These are phyloP conservation scores for Drosophila biarmipes DNA, from an alignment of 1,140 invertebrate species.

Conservation along the genomic window DNA sequence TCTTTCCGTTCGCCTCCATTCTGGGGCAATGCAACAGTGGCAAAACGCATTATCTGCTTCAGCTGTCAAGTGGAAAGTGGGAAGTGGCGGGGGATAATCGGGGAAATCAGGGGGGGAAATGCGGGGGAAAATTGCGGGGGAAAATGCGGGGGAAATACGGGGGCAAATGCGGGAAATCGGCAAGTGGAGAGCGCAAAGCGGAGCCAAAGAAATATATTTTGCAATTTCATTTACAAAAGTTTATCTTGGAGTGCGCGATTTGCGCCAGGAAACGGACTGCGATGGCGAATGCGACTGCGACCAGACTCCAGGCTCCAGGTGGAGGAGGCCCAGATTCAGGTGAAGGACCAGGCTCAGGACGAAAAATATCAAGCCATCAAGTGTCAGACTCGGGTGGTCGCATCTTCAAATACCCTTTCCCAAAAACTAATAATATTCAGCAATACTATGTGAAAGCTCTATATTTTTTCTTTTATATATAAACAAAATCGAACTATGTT, in stretches of 20 bases:
- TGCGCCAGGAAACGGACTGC: slow-evolving; percentile 38
- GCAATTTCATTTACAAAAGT: slow-evolving; percentile 82
- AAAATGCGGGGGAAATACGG: slow-evolving; percentile 2
- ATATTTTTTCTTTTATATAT: no score
- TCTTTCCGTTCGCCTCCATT: slow-evolving; percentile 8
- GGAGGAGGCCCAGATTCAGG: slow-evolving; percentile 16
- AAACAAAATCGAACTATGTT: no score
- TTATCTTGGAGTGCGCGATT: slow-evolving; percentile 76
- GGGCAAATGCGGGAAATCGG: slow-evolving; percentile 22
- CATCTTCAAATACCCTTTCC: neutral
- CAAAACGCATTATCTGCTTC: slow-evolving; percentile 81
- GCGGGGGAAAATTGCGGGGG: slow-evolving; percentile 6
- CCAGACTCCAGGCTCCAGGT: slow-evolving; percentile 12
- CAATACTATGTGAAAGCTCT: no score
- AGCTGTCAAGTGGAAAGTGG: slow-evolving; percentile 67
- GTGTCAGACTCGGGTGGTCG: neutral
- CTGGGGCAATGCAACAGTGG: slow-evolving; percentile 67
- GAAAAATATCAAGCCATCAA: slow-evolving; percentile 13
- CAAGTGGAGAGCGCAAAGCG: slow-evolving; percentile 8
- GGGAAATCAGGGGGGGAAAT: neutral
- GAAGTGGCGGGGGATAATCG: neutral
- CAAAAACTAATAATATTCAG: neutral
- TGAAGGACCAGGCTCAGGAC: slow-evolving; percentile 9
- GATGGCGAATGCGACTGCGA: slow-evolving; percentile 16
- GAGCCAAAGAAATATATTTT: slow-evolving; percentile 58